phyloP scores from a whole-genome alignment of 2,888 invertebrate species.

The Spodoptera picta region DNA sequence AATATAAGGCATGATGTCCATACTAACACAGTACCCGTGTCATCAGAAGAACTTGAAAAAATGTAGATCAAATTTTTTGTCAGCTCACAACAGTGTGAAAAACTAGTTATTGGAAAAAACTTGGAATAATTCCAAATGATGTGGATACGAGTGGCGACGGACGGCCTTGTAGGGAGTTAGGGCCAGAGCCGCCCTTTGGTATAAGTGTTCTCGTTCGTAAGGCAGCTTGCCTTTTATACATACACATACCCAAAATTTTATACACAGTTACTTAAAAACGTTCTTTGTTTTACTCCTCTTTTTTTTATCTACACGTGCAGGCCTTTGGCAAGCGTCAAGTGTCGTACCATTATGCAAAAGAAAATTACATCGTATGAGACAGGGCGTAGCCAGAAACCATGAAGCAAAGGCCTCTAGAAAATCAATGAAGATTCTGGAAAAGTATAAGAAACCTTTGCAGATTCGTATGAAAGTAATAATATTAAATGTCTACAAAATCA shows the following conservation, averaged over 20 bases:
- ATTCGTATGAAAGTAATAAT: constrained; percentile 5
- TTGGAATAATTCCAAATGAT: constrained; percentile 65
- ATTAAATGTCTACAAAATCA: background rate
- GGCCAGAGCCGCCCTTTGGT: constrained; percentile 39
- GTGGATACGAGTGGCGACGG: constrained; percentile 49
- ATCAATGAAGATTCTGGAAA: constrained; percentile 10
- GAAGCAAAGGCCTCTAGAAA: constrained; percentile 6
- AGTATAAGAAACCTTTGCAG: constrained; percentile 1
- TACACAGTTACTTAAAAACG: background rate
- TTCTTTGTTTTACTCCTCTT: background rate
- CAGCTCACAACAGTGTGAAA: constrained; percentile 29
- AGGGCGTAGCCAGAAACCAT: background rate
- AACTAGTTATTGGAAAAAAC: constrained; percentile 54
- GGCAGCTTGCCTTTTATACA: constrained; percentile 9
- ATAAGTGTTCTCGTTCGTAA: constrained; percentile 25
- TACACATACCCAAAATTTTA: background rate
- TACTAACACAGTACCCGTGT: background rate
- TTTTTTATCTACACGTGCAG: constrained; percentile 21
- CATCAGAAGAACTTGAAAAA: constrained; percentile 12
- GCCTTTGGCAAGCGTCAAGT: constrained; percentile 23
- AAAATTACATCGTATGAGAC: constrained; percentile 3
- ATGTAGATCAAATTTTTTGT: constrained; percentile 35
- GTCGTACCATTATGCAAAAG: constrained; percentile 4
- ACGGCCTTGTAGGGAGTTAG: constrained; percentile 52
- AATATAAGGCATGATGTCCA: background rate